Evolutionary conservation across 2,113 vertebrate genomes (phyloP).

Genomic region (Stercorarius parasiticus): DNA sequence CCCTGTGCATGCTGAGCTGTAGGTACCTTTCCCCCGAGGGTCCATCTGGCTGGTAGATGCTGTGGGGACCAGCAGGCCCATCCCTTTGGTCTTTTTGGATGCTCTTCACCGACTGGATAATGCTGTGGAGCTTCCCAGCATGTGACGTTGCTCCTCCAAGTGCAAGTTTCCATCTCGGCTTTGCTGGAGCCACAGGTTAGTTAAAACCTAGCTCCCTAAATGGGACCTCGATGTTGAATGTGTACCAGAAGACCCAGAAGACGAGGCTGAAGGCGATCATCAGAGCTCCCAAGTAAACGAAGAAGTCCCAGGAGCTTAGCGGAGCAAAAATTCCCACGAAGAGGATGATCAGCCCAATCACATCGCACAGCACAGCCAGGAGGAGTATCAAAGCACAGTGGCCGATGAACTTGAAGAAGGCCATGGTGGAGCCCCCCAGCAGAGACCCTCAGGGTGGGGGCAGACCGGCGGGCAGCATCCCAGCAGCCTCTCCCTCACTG

Average conservation of each 20-base stretch:
- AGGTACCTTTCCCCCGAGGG: slow-evolving; percentile 21
- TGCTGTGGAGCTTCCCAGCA: neutral
- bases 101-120: neutral
- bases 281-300: slow-evolving; percentile 81
- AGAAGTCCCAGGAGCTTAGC: slow-evolving; percentile 86
- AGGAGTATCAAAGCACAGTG: slow-evolving; percentile 57
- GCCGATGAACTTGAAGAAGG: neutral
- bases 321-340: slow-evolving; percentile 80
- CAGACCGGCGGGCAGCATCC: neutral
- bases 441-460: neutral
- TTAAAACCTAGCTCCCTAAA: slow-evolving; percentile 68
- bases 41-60: neutral
- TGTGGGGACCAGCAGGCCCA: neutral
- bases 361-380: slow-evolving; percentile 77
- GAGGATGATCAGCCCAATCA: slow-evolving; percentile 76
- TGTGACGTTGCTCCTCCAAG: neutral
- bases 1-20: neutral
- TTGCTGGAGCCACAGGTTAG: rapidly evolving
- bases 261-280: slow-evolving; percentile 84
- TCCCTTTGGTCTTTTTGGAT: neutral
- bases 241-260: slow-evolving; percentile 89
- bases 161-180: rapidly evolving
- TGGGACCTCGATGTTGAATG: slow-evolving; percentile 77
- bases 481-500: neutral
- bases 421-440: neutral